Evolutionary conservation across 2,888 invertebrate species (phyloP).

Genomic region (Lasioglossum calceatum): DNA sequence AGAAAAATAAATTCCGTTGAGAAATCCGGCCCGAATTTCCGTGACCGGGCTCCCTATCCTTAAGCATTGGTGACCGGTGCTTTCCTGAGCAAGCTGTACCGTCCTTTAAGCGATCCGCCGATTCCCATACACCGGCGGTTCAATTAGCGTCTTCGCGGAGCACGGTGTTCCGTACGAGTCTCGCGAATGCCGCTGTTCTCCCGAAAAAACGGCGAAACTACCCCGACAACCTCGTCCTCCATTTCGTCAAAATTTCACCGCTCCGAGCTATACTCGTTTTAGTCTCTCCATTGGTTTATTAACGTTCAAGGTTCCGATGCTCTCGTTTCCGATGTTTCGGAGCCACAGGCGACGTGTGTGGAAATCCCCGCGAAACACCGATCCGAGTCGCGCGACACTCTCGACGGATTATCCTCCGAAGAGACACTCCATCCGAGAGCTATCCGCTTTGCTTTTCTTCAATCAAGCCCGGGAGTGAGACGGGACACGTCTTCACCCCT

Average conservation of each 20-base stretch:
- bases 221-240: neutral
- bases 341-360: conserved; percentile 8
- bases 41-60: too few species aligned
- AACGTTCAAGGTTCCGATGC: conserved; percentile 9
- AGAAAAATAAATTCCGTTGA: too few species aligned
- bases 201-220: neutral
- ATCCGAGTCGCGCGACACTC: conserved; percentile 25
- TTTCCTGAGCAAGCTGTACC: too few species aligned
- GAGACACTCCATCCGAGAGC: conserved; percentile 4
- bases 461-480: conserved; percentile 33
- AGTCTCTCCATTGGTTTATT: neutral
- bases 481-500: neutral
- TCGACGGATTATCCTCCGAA: conserved; percentile 26
- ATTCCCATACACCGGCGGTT: conserved; percentile 4
- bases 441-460: conserved; percentile 39
- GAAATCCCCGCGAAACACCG: conserved; percentile 21
- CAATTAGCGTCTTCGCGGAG: neutral
- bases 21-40: too few species aligned
- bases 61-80: too few species aligned
- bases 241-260: neutral
- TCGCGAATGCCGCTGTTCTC: neutral
- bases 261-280: neutral
- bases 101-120: conserved; percentile 25
- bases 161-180: neutral
- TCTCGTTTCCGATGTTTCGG: neutral